These are phyloP conservation scores for Temnothorax nylanderi DNA, from an alignment of 1,140 invertebrate species.

Conservation along the genomic window DNA sequence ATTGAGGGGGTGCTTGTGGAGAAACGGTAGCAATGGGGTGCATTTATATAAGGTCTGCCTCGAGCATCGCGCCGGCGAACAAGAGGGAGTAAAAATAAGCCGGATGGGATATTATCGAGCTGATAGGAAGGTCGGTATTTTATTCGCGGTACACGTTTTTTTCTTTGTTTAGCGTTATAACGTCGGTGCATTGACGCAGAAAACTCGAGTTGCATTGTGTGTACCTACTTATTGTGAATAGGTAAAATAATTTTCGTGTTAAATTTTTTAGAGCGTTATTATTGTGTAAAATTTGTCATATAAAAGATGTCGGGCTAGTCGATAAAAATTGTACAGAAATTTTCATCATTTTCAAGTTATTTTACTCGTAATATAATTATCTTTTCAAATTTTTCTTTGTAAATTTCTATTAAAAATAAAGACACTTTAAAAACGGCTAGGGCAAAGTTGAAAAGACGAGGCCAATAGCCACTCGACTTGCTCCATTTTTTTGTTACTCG, in stretches of 20 bases:
- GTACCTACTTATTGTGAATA: background rate
- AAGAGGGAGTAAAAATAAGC: conserved; percentile 69
- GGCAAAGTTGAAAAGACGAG: background rate
- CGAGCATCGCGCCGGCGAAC: conserved; percentile 27
- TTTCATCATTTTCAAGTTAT: background rate
- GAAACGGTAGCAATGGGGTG: conserved; percentile 67
- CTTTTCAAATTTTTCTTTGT: background rate
- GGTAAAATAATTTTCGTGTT: conserved; percentile 3
- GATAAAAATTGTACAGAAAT: background rate
- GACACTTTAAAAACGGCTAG: conserved; percentile 4
- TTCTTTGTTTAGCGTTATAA: background rate
- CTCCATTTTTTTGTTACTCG: conserved; percentile 26
- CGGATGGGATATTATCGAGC: conserved; percentile 65
- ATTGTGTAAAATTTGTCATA: background rate
- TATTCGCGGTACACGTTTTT: conserved; percentile 16
- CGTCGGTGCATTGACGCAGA: background rate
- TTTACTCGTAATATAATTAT: background rate
- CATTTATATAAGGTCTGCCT: conserved; percentile 72
- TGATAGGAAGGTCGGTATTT: conserved; percentile 43
- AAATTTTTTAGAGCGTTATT: background rate
- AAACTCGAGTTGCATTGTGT: background rate
- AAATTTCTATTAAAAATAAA: background rate
- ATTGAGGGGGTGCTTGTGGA: conserved; percentile 9
- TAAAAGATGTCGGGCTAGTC: too few relatives aligned
- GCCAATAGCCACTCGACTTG: background rate